phyloP scores from a whole-genome alignment of 2,888 invertebrate genomes.

The Dexiosoma caninum region DNA sequence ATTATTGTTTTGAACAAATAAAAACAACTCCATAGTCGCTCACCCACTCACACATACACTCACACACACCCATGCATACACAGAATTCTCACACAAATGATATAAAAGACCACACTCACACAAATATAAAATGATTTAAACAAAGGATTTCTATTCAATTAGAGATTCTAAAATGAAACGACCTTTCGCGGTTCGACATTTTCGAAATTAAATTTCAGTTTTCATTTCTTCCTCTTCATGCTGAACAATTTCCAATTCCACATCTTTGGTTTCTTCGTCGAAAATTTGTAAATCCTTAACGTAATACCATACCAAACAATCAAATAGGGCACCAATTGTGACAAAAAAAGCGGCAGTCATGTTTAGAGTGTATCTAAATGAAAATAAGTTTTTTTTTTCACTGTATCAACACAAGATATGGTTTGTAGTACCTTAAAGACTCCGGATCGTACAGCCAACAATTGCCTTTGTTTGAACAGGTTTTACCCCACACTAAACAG shows the following conservation, averaged over 20 bases:
- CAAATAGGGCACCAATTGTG: slow-evolving; percentile 82
- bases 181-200: no score
- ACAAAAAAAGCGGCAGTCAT: slow-evolving; percentile 83
- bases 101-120: not conserved
- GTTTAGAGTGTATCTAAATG: slow-evolving; percentile 81
- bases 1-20: slow-evolving; percentile 6
- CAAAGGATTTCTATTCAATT: not conserved
- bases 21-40: no score
- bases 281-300: slow-evolving; percentile 84
- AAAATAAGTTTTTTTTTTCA: not conserved
- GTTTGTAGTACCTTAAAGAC: slow-evolving; percentile 77
- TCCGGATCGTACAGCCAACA: slow-evolving; percentile 87
- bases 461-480: slow-evolving; percentile 84
- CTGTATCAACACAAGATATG: no score
- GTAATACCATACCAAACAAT: slow-evolving; percentile 83
- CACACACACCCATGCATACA: not conserved
- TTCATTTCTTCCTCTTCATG: slow-evolving; percentile 77
- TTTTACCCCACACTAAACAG: slow-evolving; percentile 86
- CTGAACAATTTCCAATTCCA: slow-evolving; percentile 75
- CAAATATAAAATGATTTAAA: not conserved
- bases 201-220: slow-evolving; percentile 72
- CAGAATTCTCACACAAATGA: not conserved
- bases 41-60: not conserved
- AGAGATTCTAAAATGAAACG: not conserved
- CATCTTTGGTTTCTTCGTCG: slow-evolving; percentile 80